phyloP scores from a whole-genome alignment of 2,797 vertebrate species.

The Ctenosaura bakeri region DNA sequence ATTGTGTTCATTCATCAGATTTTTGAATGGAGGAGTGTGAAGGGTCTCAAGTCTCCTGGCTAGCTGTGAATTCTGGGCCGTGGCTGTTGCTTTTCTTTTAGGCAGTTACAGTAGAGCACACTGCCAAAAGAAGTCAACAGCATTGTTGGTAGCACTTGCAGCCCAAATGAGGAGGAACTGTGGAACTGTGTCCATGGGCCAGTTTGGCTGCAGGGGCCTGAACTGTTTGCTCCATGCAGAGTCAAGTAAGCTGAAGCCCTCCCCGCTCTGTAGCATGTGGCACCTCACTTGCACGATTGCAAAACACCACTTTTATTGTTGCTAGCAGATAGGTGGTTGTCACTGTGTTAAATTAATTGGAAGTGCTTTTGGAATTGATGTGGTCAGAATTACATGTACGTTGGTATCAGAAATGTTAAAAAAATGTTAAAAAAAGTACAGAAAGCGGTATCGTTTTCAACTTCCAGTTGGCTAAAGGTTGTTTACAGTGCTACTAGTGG shows the following conservation, averaged over 20 bases:
- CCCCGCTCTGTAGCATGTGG: background rate
- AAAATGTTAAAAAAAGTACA: too few species aligned
- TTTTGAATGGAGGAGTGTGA: background rate
- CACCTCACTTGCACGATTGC: background rate
- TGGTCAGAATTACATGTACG: background rate
- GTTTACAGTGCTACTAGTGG: slow-evolving; percentile 46
- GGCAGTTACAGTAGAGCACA: background rate
- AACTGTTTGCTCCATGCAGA: background rate
- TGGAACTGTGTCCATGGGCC: background rate
- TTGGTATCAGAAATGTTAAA: slow-evolving; percentile 42
- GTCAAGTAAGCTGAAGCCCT: background rate
- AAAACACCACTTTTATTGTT: background rate
- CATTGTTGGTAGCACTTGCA: background rate
- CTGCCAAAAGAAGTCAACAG: too few species aligned
- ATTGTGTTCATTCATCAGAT: background rate
- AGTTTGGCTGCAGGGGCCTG: background rate
- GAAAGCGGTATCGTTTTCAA: slow-evolving; percentile 38
- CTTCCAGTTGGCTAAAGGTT: slow-evolving; percentile 48
- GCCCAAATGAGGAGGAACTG: background rate
- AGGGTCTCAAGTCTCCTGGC: too few species aligned
- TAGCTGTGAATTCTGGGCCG: background rate
- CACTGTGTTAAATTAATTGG: slow-evolving; percentile 12
- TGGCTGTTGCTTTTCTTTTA: background rate
- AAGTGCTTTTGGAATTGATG: slow-evolving; percentile 51
- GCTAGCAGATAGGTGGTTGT: background rate